Base-by-base conservation (phyloP, 1,140 invertebrate species). In the Anoplolepis gracilipes region DNA sequence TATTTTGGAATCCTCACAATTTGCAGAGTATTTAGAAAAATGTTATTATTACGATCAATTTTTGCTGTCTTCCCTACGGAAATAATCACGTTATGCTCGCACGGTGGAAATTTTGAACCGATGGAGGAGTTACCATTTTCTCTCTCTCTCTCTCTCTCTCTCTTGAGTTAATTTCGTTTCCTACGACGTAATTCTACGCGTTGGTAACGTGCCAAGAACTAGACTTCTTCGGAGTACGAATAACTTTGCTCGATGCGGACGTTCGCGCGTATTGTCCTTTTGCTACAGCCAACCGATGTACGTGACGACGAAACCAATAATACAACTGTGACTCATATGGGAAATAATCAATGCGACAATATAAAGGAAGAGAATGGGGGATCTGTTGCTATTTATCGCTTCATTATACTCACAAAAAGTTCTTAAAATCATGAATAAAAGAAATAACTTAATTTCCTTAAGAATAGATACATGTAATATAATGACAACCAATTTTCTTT, bases 151-250 rank as follows among this genome's bases (percentile, higher is more conserved):
- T n/a, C n/a, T n/a, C n/a, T n/a, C n/a, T n/a, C n/a, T 81, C 88
- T 89, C 76, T 73, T 49, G 73, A 30, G 77, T 88, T 88, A 89
- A 89, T 88, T 88, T 85, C 76, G 88, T 88, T 85, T 72, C 88
- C 46, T 36, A 30, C 87, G 64, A 88, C 88, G 87, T 89, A 89
- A 89, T 89, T 65, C 70, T 70, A 64, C 84, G 30, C 42, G n/a
- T 75, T 89, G 88, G 87, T 72, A 19, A 25, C 13, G 65, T 28
- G 88, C 88, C 88, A 89, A 86, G 42, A 42, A 30, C 36, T 69
- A 57, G 64, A 28, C 49, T 49, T 64, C 75, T 57, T 70, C 77
- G 62, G 61, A 67, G 57, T 69, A 77, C 72, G 70, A 90, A 85
- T 61, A 82, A 79, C 77, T 72, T 49, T 39, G 70, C 73, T 84